Evolutionary conservation across 92 coral and sea anemone genomes (phyloP), one percentile per base, ranked within the genome.

Genomic region (Plumapathes pennacea): DNA sequence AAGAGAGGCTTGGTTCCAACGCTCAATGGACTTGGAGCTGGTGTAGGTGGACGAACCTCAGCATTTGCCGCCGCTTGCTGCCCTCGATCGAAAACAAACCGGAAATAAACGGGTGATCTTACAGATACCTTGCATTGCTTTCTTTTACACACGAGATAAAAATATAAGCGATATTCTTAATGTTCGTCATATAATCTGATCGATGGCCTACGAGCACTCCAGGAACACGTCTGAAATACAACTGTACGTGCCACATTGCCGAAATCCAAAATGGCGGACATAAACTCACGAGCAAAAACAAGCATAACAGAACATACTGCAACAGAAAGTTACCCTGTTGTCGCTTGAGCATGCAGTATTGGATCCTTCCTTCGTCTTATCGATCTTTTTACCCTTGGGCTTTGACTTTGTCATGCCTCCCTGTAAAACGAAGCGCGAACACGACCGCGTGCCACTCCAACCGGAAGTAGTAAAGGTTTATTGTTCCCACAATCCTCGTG

Each of bases 361-460:
- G 46, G 55, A 72, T 12, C 30, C 38, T 27, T 89, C 96, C 85
- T 71, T 77, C 38, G 69, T 74, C 61, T 63, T 72, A 34, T 81
- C 88, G 41, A 59, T 32, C 74, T 92, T 92, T 72, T 88, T 92
- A 52, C 79, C 60, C 67, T 92, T 92, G 10, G 95, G 83, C 60
- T 92, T 92, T 2, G 98, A 83, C 67, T 92, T 92, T 14, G 96
- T 92, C 98, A 92, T 92, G 11, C 33, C 77, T n/a, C 46, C 10
- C 11, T 36, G 36, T 41, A 37, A 63, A 22, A 26, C 51, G 54
- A 66, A 41, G 39, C 11, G 38, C 28, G 38, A 58, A 60, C 66
- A 25, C 30, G 52, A 56, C 29, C 7, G 28, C 10, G 18, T 24
- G 18, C 3, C 5, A 43, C 46, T 10, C 19, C 9, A 20, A 12